These are phyloP conservation scores for Synanthedon formicaeformis DNA, from an alignment of 2,888 invertebrate species.

Conservation along the genomic window DNA sequence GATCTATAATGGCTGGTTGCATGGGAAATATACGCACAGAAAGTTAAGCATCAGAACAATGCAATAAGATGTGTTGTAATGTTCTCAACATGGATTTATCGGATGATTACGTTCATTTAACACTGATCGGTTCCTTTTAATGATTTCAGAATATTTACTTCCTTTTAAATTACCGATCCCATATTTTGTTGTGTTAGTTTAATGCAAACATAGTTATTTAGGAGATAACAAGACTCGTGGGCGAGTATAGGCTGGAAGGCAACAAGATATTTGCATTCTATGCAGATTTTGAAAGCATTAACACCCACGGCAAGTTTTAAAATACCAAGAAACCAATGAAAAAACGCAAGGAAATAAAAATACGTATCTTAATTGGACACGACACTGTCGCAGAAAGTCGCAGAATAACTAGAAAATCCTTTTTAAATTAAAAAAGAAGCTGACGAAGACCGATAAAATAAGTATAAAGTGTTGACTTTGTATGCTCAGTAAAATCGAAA, in stretches of 20 bases:
- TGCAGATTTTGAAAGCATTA: conserved; percentile 25
- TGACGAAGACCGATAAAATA: neutral
- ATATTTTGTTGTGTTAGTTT: neutral
- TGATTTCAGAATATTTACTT: too few relatives aligned
- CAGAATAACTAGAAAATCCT: neutral
- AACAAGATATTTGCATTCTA: conserved; percentile 35
- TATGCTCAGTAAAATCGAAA: neutral
- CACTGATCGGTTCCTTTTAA: too few relatives aligned
- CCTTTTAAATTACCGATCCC: too few relatives aligned
- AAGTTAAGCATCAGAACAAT: conserved; percentile 28
- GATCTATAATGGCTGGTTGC: conserved; percentile 34
- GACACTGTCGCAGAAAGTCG: neutral
- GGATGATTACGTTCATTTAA: too few relatives aligned
- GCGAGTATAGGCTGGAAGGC: conserved; percentile 16
- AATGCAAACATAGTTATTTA: conserved; percentile 8
- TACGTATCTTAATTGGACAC: conserved; percentile 5
- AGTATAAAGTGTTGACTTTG: neutral
- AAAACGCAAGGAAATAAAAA: conserved; percentile 3
- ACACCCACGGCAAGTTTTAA: conserved; percentile 26
- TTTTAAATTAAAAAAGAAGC: neutral
- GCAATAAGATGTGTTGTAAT: conserved; percentile 36
- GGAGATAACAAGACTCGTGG: conserved; percentile 30
- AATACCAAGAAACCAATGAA: conserved; percentile 1
- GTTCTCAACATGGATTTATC: conserved; percentile 8
- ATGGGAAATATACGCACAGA: conserved; percentile 31